Evolutionary conservation across 2,888 invertebrate species (phyloP).

Genomic region (Xestia ashworthii): DNA sequence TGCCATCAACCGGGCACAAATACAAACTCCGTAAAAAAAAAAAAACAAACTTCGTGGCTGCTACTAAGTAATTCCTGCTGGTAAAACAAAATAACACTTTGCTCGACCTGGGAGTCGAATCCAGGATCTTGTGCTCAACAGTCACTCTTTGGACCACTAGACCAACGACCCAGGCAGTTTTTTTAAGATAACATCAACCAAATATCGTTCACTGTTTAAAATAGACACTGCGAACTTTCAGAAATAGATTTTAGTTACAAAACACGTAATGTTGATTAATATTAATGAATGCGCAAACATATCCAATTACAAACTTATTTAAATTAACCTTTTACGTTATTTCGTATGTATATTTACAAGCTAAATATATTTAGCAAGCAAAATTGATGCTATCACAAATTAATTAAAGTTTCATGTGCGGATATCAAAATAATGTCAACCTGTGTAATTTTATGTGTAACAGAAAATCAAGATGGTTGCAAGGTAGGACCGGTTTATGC

Average conservation of each 20-base stretch:
- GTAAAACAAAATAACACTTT: neutral
- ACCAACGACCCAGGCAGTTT: neutral
- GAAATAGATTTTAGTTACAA: constrained; percentile 22
- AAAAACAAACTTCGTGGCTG: too few relatives aligned
- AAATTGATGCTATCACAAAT: constrained; percentile 1
- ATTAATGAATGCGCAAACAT: constrained; percentile 33
- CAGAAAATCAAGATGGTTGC: constrained; percentile 72
- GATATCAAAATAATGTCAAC: constrained; percentile 53
- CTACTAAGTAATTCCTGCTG: neutral
- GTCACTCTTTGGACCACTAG: neutral
- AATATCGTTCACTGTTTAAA: neutral
- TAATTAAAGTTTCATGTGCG: constrained; percentile 19
- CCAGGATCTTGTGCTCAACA: neutral
- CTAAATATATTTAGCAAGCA: neutral
- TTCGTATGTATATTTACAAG: constrained; percentile 13
- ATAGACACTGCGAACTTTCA: neutral
- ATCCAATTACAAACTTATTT: constrained; percentile 19
- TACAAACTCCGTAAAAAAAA: neutral
- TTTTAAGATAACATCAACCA: neutral
- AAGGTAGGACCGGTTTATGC: constrained; percentile 79
- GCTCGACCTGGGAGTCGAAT: neutral
- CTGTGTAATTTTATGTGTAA: constrained; percentile 50
- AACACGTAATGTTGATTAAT: constrained; percentile 18
- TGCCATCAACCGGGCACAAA: neutral
- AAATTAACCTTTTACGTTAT: constrained; percentile 32